Conservation (phyloP, 2,113 vertebrate species). For the Lampris incognitus region DNA sequence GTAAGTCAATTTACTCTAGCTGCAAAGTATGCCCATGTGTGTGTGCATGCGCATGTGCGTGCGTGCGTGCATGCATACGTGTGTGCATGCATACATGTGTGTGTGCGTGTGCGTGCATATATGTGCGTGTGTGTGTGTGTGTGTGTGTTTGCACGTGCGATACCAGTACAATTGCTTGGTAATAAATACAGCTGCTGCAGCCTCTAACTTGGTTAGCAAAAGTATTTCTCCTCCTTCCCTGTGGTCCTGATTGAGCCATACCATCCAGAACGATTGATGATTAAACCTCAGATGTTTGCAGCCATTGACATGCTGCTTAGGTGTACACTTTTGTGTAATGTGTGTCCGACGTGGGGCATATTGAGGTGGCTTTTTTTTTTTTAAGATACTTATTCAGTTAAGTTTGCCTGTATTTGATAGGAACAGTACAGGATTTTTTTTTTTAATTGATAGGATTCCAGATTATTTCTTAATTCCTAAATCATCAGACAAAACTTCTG, state of each 20-base stretch:
- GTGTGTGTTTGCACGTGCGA: background rate
- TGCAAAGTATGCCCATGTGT: slow-evolving; percentile 31
- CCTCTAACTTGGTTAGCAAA: background rate
- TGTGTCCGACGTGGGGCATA: no score
- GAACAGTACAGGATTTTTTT: no score
- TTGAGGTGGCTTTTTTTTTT: no score
- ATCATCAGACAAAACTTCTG: background rate
- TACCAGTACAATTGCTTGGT: background rate
- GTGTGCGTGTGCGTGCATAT: background rate
- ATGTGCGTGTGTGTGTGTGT: background rate
- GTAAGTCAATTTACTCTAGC: slow-evolving; percentile 44
- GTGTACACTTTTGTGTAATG: no score
- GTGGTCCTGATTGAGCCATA: background rate
- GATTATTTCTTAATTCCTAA: background rate
- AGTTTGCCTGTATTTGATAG: no score
- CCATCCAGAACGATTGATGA: no score
- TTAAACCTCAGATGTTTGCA: no score
- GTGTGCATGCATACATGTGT: background rate
- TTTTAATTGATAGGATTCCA: no score
- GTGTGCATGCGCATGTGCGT: slow-evolving; percentile 1
- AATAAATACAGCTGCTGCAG: background rate
- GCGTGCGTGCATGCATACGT: background rate
- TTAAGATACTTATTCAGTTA: no score
- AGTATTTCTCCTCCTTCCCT: background rate
- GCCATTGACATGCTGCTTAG: no score